phyloP scores from a whole-genome alignment of 2,888 invertebrate genomes.

The Drosophila fulvimacula region DNA sequence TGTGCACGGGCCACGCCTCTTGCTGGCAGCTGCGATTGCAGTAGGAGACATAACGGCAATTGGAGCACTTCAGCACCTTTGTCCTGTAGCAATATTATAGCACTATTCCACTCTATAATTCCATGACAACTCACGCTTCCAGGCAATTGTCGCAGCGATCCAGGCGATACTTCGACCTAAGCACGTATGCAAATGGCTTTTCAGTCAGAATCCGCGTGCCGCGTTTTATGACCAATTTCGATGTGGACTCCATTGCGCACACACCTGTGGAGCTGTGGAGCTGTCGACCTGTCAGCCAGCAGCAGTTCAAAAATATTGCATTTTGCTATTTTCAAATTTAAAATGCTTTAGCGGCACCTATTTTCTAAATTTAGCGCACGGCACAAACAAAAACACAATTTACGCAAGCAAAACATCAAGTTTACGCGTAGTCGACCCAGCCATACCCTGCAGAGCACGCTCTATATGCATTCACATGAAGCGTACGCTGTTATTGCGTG shows the following conservation, averaged over 20 bases:
- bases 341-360: constrained; percentile 70
- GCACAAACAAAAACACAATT: constrained; percentile 39
- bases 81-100: constrained; percentile 86
- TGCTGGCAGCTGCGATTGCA: constrained; percentile 93
- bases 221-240: constrained; percentile 67
- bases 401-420: constrained; percentile 47
- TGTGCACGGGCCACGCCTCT: constrained; percentile 92
- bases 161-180: constrained; percentile 89
- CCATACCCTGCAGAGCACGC: constrained; percentile 30
- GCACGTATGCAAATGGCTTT: constrained; percentile 90
- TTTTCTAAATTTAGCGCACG: constrained; percentile 61
- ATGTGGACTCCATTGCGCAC: constrained; percentile 34
- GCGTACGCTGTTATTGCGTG: neutral
- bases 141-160: constrained; percentile 92
- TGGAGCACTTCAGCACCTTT: constrained; percentile 92
- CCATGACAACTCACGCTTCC: constrained; percentile 86
- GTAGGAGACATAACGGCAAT: constrained; percentile 93
- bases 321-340: constrained; percentile 61
- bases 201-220: constrained; percentile 90
- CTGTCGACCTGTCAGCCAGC: constrained; percentile 16
- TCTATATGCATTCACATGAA: too few relatives aligned
- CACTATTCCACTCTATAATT: neutral
- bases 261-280: constrained; percentile 7
- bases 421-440: constrained; percentile 22
- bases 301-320: constrained; percentile 50